Percentiles rank a stretch among this genome's conserved stretches.
phyloP scores from a whole-genome alignment of 1,140 invertebrate genomes.

The Pinna nobilis region DNA sequence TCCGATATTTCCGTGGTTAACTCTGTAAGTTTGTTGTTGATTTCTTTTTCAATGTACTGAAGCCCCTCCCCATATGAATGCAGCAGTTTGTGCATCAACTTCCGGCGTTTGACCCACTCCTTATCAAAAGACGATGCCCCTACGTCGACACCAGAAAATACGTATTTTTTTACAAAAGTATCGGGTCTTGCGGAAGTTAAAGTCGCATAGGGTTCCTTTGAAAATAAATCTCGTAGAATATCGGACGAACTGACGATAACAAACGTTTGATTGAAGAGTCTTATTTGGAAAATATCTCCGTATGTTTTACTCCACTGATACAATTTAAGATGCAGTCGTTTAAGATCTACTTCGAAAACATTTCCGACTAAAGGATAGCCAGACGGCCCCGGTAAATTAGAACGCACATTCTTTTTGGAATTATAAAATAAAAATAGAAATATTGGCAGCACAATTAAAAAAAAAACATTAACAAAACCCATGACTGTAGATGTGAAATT shows the following conservation, averaged over 20 bases:
- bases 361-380: not conserved
- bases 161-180: not conserved
- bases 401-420: no score
- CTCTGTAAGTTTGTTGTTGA: no score
- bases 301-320: not conserved
- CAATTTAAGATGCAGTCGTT: not conserved
- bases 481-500: no score
- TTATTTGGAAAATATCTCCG: conserved; percentile 1
- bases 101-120: not conserved
- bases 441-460: no score
- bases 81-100: not conserved
- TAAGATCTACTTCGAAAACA: not conserved
- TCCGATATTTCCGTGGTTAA: no score
- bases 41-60: no score
- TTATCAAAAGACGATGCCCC: not conserved
- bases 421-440: no score
- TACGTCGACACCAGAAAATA: not conserved
- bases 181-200: not conserved
- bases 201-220: not conserved
- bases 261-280: not conserved
- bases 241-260: not conserved
- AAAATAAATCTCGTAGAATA: not conserved
- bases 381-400: not conserved
- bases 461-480: no score
- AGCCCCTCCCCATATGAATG: not conserved